These are phyloP conservation scores for Rhinella marina DNA, from an alignment of 2,797 vertebrate species.

Conservation along the genomic window DNA sequence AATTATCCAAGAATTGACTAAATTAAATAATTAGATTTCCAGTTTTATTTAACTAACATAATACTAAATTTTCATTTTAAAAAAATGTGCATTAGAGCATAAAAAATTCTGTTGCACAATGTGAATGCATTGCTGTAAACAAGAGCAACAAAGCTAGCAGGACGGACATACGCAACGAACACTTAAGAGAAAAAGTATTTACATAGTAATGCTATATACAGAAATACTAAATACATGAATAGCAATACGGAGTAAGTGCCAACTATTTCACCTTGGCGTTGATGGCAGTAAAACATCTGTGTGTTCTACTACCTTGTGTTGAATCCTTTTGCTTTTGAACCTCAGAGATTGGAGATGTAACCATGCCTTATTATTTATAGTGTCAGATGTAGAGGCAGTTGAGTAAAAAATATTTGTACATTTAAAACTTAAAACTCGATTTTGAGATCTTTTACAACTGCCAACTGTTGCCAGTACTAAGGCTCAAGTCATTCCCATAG, in stretches of 20 bases:
- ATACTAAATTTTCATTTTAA: constrained; percentile 29
- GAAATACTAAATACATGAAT: constrained; percentile 12
- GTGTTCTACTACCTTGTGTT: background rate
- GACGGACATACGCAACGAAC: background rate
- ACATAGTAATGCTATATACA: background rate
- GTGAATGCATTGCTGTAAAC: constrained; percentile 35
- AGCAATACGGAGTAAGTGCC: background rate
- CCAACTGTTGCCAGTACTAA: background rate
- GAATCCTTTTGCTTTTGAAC: background rate
- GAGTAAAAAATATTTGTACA: background rate
- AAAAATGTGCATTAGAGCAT: constrained; percentile 47
- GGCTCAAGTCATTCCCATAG: background rate
- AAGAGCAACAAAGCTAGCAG: constrained; percentile 1
- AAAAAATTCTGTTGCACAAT: constrained; percentile 38
- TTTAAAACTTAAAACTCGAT: background rate
- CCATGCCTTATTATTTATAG: background rate
- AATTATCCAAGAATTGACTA: constrained; percentile 12
- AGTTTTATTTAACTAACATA: constrained; percentile 41
- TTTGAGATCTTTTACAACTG: background rate
- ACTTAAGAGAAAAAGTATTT: background rate
- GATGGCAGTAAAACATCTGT: background rate
- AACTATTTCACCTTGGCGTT: background rate
- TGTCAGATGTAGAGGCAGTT: background rate
- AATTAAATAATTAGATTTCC: constrained; percentile 36
- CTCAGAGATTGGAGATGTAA: background rate